Evolutionary conservation across 2,113 vertebrate genomes (phyloP), one percentile per base, ranked within the genome.

Genomic region (Ictalurus punctatus): DNA sequence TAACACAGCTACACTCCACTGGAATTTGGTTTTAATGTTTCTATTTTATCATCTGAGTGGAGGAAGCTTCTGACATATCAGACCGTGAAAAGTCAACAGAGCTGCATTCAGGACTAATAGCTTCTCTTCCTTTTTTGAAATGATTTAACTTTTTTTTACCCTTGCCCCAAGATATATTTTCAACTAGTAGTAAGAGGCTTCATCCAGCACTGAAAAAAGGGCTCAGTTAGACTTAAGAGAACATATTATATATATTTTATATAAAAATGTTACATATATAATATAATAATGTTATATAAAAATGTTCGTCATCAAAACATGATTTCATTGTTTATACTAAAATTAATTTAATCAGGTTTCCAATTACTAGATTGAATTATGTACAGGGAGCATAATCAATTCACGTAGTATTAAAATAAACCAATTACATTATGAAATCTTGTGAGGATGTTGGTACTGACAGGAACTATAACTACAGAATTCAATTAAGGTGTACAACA

Each of bases 41-140:
- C 89, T 91, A 91, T 94, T 94, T 94, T 91, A 91, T 95, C 92
- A 93, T 93, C 81, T 71, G 86, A 90, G 92, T 88, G 74, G 91
- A 86, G 71, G 91, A 87, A 93, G 93, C 94, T 90, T 91, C 88
- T 23, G 90, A 93, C 84, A 93, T 95, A 94, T 92, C 93, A 94
- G 92, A 95, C 92, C 93, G 76, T 94, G 92, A 93, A 95, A 92
- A 94, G 90, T 92, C 92, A 93, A 93, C 90, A 90, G 90, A 86
- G 65, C 83, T 88, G 88, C 69, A 58, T 92, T 91, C 84, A 34
- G 83, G 86, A 91, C 88, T 95, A 95, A 95, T 94, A 94, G 94
- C 92, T 56, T 81, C 90, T 93, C 87, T 91, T 91, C 93, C 92
- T 95, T 93, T 93, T 93, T 86, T 92, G 87, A 95, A 94, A 95